These are phyloP conservation scores for Trematocara stigmaticum DNA, from an alignment of 2,113 vertebrate genomes.

Conservation along the genomic window DNA sequence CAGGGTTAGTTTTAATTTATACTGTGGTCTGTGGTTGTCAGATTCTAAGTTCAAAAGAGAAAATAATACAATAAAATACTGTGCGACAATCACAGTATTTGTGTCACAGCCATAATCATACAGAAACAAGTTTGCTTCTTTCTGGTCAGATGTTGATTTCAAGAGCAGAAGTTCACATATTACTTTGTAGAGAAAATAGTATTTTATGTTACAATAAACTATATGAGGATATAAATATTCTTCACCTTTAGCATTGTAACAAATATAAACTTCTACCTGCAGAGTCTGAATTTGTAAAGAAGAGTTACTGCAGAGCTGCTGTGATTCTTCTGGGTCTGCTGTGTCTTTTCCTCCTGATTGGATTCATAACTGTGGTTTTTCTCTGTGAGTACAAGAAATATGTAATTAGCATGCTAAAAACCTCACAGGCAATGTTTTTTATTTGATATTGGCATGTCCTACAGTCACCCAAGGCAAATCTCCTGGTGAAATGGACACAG, in stretches of 20 bases:
- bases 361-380: not conserved
- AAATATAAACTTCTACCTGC: not conserved
- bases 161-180: not conserved
- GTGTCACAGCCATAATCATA: not conserved
- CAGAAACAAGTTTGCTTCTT: not conserved
- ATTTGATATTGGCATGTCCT: not conserved
- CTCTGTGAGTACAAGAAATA: not conserved
- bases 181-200: not conserved
- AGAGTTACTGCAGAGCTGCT: not conserved
- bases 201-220: not conserved
- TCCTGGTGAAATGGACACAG: not conserved
- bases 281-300: not conserved
- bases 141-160: not conserved
- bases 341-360: not conserved
- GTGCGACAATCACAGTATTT: not conserved
- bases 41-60: not conserved
- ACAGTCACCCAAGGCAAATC: not conserved
- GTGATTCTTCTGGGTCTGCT: not conserved
- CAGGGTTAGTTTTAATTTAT: not conserved
- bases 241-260: not conserved
- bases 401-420: not conserved
- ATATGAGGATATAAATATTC: not conserved
- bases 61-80: not conserved
- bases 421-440: not conserved
- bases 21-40: not conserved